Evolutionary conservation across 2,797 vertebrate species (phyloP), one percentile per base, ranked within the genome.

Genomic region (Caiman crocodilus): DNA sequence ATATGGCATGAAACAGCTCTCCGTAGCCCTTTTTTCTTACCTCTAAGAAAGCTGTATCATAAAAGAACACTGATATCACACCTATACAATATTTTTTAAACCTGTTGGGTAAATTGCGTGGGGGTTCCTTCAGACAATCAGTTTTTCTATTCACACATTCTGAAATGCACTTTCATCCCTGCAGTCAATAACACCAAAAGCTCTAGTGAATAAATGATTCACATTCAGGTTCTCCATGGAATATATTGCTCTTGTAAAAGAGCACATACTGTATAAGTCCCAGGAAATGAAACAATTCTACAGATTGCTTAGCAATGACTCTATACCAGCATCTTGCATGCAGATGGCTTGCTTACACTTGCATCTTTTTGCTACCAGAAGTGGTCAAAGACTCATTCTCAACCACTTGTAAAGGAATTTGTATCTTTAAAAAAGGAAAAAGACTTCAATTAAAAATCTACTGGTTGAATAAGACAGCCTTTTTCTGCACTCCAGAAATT

Each of bases 401-500:
- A n/a, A 26, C 35, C 87, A 23, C 6, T 4, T 81, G 56, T 42
- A 88, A 86, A 92, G 61, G 11, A 50, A 21, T 87, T 80, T 83
- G 71, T 1, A 3, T 71, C 21, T 42, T 71, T 77, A 84, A 85
- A 82, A 1, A 3, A 65, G 90, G 77, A 85, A 42, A 86, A 84
- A 86, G 23, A 81, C 63, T 4, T 23, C 0, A 2, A 71, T 6
- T 79, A 90, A 92, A 96, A 90, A 95, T 89, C 74, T 65, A 65
- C 84, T 60, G 35, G 69, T 0, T 87, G 58, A 65, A 91, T 92
- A 77, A 90, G 16, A 17, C 85, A 21, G 65, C 78, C 91, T 91
- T 94, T 94, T 94, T 94, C 93, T 89, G 71, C 73, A 80, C 76
- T 79, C 56, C 26, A 86, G 84, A 71, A 93, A 93, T 90, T 95